Evolutionary conservation across 2,888 invertebrate species (phyloP).

Genomic region (Drosophila suboccidentalis): DNA sequence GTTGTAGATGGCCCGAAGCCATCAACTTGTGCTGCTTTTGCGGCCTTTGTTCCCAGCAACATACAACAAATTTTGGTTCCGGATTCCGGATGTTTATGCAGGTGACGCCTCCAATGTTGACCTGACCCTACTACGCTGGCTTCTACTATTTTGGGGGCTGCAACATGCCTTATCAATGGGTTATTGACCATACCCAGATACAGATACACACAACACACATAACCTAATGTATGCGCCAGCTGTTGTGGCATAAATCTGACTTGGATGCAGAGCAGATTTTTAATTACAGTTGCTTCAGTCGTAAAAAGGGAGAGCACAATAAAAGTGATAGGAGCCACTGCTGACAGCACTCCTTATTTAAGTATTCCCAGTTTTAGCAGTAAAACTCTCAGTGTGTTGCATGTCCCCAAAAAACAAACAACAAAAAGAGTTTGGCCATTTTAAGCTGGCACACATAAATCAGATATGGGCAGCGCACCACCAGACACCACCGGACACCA

Average conservation of each 20-base stretch:
- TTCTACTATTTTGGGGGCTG: conserved; percentile 6
- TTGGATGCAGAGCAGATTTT: conserved; percentile 32
- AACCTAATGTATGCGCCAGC: conserved; percentile 4
- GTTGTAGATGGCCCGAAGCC: conserved; percentile 59
- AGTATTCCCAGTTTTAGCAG: conserved; percentile 24
- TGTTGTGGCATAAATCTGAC: conserved; percentile 14
- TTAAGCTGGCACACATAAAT: conserved; percentile 38
- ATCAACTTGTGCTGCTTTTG: conserved; percentile 44
- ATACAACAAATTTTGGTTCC: conserved; percentile 49
- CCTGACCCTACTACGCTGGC: conserved; percentile 42
- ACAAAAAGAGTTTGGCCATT: conserved; percentile 16
- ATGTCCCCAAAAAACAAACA: background rate
- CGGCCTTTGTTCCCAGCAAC: conserved; percentile 64
- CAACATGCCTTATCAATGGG: conserved; percentile 33
- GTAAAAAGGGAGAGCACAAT: conserved; percentile 28
- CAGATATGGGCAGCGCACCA: conserved; percentile 28
- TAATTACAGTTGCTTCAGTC: conserved; percentile 44
- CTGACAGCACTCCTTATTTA: conserved; percentile 14
- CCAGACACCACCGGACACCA: background rate
- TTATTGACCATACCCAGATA: conserved; percentile 20
- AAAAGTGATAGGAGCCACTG: conserved; percentile 36
- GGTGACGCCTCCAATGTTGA: conserved; percentile 57
- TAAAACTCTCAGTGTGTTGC: conserved; percentile 21
- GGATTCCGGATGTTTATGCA: conserved; percentile 43
- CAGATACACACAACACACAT: conserved; percentile 3